These are phyloP conservation scores for Cheirogaleus medius DNA, from an alignment of 2,113 vertebrate species.

Conservation along the genomic window DNA sequence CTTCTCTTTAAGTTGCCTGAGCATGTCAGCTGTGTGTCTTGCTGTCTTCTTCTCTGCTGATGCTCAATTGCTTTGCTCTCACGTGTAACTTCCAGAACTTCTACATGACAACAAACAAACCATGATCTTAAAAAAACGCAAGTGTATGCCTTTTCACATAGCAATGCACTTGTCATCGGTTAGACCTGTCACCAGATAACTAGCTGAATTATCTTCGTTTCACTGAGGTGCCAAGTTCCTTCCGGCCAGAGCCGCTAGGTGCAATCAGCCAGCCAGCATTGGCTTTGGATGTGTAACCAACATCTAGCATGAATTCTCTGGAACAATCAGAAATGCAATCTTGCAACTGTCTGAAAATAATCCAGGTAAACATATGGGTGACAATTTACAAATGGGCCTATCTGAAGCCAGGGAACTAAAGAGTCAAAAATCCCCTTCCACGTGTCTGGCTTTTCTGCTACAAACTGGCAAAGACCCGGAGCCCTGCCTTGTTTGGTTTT, in stretches of 20 bases:
- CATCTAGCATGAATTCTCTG: background rate
- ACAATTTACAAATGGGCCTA: rapidly evolving
- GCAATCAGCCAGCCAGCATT: rapidly evolving
- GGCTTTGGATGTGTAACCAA: background rate
- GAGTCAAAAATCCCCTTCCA: rapidly evolving
- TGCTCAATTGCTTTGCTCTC: background rate
- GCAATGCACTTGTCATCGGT: background rate
- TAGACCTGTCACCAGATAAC: background rate
- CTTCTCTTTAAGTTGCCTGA: no score
- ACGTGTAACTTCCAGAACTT: background rate
- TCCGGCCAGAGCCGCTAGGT: rapidly evolving
- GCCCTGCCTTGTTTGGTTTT: background rate
- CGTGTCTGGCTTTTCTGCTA: background rate
- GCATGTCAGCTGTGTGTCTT: background rate
- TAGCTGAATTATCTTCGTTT: background rate
- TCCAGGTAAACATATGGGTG: rapidly evolving
- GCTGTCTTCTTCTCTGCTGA: background rate
- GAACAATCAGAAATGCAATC: background rate
- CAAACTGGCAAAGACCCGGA: background rate
- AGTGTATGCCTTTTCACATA: background rate
- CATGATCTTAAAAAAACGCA: background rate
- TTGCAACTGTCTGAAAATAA: background rate
- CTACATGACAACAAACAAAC: no score
- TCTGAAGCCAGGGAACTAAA: background rate
- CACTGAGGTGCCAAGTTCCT: background rate